A percentile compares a stretch with the other conserved stretches of the same genome.
These are phyloP conservation scores for Tetramorium bicarinatum DNA, from an alignment of 2,888 invertebrate species.

Conservation along the genomic window DNA sequence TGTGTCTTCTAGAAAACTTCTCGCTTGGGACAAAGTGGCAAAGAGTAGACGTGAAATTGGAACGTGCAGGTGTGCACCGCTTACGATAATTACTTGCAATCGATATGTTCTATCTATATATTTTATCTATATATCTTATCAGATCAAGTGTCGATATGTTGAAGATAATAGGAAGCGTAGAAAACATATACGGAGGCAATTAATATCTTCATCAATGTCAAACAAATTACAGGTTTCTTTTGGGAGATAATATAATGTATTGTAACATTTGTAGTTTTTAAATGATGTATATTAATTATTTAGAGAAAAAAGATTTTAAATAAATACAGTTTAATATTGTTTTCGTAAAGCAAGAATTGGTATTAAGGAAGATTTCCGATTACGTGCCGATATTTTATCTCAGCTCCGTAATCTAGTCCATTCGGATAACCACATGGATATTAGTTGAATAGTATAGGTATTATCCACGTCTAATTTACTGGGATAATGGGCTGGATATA, in stretches of 20 bases:
- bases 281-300: neutral
- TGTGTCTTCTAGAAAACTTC: neutral
- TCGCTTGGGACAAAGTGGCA: neutral
- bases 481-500: slow-evolving; percentile 29
- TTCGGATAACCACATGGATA: slow-evolving; percentile 23
- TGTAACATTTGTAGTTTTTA: neutral
- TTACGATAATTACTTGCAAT: slow-evolving; percentile 3
- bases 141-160: neutral
- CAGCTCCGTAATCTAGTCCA: slow-evolving; percentile 6
- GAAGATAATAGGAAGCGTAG: neutral
- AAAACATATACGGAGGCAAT: neutral
- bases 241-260: neutral
- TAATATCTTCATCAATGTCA: neutral
- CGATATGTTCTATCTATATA: neutral
- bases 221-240: neutral
- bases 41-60: neutral
- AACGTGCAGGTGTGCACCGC: neutral
- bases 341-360: neutral
- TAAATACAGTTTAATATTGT: neutral
- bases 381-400: slow-evolving; percentile 3
- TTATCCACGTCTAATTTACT: slow-evolving; percentile 21
- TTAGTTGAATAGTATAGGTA: slow-evolving; percentile 5
- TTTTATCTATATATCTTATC: neutral
- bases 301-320: neutral
- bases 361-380: neutral